Conservation (phyloP, 2,113 vertebrate genomes). For the Microcebus murinus region DNA sequence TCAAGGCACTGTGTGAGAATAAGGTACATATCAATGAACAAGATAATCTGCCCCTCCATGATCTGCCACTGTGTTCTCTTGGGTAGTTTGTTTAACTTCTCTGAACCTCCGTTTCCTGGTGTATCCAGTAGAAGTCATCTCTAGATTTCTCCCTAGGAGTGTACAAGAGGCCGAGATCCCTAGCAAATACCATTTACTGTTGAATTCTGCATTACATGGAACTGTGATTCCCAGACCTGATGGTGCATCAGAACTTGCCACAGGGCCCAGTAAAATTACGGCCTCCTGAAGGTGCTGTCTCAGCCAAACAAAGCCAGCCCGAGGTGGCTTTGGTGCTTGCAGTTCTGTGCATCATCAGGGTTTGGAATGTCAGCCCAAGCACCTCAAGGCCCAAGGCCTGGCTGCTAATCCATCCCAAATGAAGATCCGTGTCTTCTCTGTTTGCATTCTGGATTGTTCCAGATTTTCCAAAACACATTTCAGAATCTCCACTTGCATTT, state of each 20-base stretch:
- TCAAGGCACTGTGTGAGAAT: neutral
- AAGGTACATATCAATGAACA: neutral
- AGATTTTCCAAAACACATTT: neutral
- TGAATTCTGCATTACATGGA: no score
- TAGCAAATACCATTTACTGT: accelerated
- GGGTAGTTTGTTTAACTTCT: neutral
- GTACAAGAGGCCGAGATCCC: neutral
- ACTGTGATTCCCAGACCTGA: neutral
- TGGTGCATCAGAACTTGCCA: neutral
- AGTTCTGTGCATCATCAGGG: neutral
- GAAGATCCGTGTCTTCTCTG: neutral
- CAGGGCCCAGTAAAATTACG: accelerated
- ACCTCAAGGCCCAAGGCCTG: neutral
- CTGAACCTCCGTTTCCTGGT: neutral
- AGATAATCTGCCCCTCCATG: neutral
- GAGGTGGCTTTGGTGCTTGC: accelerated
- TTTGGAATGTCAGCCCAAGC: neutral
- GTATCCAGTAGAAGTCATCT: neutral
- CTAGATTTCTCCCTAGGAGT: neutral
- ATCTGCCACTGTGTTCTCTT: neutral
- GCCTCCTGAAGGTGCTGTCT: neutral
- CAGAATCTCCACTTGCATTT: neutral
- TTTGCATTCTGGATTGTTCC: neutral
- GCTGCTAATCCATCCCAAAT: neutral
- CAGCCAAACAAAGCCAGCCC: no score